Evolutionary conservation across 1,140 invertebrate genomes (phyloP), one percentile per base, ranked within the genome.

Genomic region (Lordiphosa collinella): DNA sequence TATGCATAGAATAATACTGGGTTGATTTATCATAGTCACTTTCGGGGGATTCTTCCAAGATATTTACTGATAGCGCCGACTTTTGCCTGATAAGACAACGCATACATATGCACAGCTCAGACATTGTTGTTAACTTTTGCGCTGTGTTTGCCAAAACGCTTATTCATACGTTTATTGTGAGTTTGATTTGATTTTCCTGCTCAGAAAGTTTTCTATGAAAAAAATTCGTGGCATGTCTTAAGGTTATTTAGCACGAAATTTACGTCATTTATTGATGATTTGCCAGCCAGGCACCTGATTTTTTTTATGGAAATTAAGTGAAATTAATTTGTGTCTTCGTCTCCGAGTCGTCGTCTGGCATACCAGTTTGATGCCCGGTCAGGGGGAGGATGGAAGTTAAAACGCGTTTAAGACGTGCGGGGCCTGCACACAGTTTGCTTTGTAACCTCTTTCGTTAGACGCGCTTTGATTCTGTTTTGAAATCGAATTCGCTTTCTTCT

Each of bases 401-500:
- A 82, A 84, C 78, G 76, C 76, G 76, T 82, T 82, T 84, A 82
- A 73, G 84, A 71, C 63, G 67, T 82, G 66, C 41, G 76, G 16
- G n/a, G n/a, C 53, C 76, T 84, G 76, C 67, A 62, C 54, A 62
- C 62, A n/a, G n/a, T 84, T 57, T 34, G 79, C 56, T 78, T 84
- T 84, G 78, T 84, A 84, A 84, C 78, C 78, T 84, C 78, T 85
- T 84, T 84, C 78, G 78, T 84, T 84, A 84, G 72, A 55, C 53
- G 58, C 57, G 46, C 25, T 29, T 29, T 52, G 32, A 72, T 79
- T 84, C 68, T 73, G 72, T 78, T 84, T 84, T 84, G 41, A 84
- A 84, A 78, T 84, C 68, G 49, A 84, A 78, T 84, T 84, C 72
- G 78, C 78, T 84, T 84, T 84, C 78, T 84, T 84, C 60, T 65